A percentile compares a stretch with the other conserved stretches of the same genome.
Conservation (phyloP, 2,113 vertebrate species). For the Motacilla alba region DNA sequence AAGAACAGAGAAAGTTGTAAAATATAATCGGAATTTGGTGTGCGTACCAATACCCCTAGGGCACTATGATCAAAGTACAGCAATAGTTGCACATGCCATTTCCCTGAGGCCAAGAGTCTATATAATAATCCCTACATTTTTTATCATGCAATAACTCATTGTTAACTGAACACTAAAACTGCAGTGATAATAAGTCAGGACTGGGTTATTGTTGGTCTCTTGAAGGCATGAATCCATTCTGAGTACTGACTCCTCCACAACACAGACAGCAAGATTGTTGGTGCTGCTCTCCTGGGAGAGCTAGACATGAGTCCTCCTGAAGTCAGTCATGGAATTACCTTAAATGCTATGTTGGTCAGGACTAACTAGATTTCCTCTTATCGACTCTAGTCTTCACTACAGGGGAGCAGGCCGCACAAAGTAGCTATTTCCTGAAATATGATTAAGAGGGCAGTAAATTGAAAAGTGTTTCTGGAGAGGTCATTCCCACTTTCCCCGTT, state of each 20-base stretch:
- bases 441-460: not conserved
- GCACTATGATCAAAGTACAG: slow-evolving; percentile 29
- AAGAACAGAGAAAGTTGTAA: slow-evolving; percentile 32
- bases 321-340: not conserved
- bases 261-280: not conserved
- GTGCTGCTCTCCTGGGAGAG: not conserved
- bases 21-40: slow-evolving; percentile 26
- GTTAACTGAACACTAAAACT: not conserved
- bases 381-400: not conserved
- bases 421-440: slow-evolving; percentile 3
- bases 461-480: not conserved
- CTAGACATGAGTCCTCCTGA: not conserved
- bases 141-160: slow-evolving; percentile 2
- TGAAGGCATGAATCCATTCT: not conserved
- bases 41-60: not conserved
- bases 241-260: not conserved
- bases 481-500: not conserved
- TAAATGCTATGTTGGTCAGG: not conserved
- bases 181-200: not conserved
- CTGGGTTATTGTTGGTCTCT: not conserved
- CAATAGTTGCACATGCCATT: not conserved
- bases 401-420: not conserved
- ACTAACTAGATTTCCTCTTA: not conserved
- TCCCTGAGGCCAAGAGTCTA: not conserved
- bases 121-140: not conserved